Evolutionary conservation across 2,797 vertebrate genomes (phyloP).

Genomic region (Cyprinella venusta): DNA sequence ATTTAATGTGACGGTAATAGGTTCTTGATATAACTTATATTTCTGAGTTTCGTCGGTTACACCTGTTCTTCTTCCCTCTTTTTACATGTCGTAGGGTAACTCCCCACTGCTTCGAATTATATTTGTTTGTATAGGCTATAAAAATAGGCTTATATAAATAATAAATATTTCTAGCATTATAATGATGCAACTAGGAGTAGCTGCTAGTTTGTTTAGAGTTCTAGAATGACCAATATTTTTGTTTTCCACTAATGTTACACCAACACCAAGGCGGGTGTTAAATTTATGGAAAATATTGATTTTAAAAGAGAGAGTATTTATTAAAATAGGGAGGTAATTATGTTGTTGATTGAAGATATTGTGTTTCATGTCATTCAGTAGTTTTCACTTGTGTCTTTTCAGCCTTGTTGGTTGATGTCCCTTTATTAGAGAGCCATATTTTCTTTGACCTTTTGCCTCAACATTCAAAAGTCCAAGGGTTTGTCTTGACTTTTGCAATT

Average conservation of each 20-base stretch:
- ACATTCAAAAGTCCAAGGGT: slow-evolving; percentile 5
- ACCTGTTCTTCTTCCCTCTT: background rate
- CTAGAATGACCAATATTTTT: background rate
- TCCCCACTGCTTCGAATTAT: background rate
- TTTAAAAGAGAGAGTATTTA: background rate
- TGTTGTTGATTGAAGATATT: background rate
- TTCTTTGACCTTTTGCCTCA: slow-evolving; percentile 13
- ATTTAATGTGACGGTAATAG: background rate
- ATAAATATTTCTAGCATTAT: background rate
- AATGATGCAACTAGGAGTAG: background rate
- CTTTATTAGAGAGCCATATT: background rate
- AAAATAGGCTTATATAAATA: background rate
- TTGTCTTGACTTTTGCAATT: slow-evolving; percentile 20
- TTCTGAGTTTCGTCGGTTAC: background rate
- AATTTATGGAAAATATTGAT: background rate
- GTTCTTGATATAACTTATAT: background rate
- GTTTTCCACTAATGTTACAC: background rate
- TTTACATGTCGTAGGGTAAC: background rate
- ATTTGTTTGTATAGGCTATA: background rate
- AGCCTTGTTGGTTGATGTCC: background rate
- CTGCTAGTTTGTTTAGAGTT: background rate
- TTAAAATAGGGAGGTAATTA: background rate
- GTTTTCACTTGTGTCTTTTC: background rate
- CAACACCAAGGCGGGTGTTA: background rate
- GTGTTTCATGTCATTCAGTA: background rate